Percentiles rank a stretch among this genome's conserved stretches.
These are phyloP conservation scores for Drosophila melanica DNA, from an alignment of 1,140 invertebrate genomes.

Conservation along the genomic window DNA sequence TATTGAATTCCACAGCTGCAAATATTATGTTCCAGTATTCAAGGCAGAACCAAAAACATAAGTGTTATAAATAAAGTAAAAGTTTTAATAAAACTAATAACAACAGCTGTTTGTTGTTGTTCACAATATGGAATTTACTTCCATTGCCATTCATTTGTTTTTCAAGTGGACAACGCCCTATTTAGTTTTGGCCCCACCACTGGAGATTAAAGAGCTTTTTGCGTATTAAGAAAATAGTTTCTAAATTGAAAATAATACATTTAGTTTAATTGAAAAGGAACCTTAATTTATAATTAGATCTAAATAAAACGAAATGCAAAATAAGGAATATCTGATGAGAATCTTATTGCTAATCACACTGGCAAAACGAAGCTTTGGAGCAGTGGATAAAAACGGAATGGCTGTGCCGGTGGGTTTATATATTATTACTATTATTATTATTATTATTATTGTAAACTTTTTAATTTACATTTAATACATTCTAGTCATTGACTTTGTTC, in stretches of 20 bases:
- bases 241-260: no score
- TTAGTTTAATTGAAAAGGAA: no score
- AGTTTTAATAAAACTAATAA: neutral
- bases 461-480: neutral
- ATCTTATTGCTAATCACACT: constrained; percentile 4
- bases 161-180: neutral
- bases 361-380: neutral
- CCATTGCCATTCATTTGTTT: neutral
- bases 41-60: constrained; percentile 2
- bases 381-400: neutral
- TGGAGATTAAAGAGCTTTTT: neutral
- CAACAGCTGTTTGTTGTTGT: constrained; percentile 25
- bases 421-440: no score
- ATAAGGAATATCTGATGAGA: neutral
- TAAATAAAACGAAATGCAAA: constrained; percentile 5
- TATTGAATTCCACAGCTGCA: constrained; percentile 1
- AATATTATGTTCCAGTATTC: neutral
- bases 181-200: constrained; percentile 14
- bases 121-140: constrained; percentile 8
- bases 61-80: constrained; percentile 3
- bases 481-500: constrained; percentile 22
- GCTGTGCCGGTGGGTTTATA: constrained; percentile 2
- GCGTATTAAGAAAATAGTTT: neutral
- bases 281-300: no score
- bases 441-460: no score